Evolutionary conservation across 2,797 vertebrate species (phyloP).

Genomic region (Sebastes oblongus): DNA sequence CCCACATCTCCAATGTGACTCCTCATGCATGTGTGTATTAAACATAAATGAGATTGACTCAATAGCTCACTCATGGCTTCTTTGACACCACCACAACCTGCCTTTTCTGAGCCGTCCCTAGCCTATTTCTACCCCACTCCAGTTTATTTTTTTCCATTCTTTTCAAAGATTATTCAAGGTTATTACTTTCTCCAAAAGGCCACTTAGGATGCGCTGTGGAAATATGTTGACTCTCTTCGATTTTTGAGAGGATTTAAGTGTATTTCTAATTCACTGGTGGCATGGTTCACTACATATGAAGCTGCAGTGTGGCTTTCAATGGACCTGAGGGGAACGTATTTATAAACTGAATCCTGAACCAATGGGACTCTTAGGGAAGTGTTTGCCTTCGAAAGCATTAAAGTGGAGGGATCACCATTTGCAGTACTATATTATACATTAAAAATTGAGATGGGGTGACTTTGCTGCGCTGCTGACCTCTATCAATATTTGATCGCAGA

Average conservation of each 20-base stretch:
- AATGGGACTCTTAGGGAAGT: conserved; percentile 35
- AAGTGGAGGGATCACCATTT: conserved; percentile 67
- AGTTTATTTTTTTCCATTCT: conserved; percentile 8
- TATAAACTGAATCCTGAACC: conserved; percentile 63
- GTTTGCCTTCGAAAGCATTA: conserved; percentile 64
- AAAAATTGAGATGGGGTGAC: conserved; percentile 77
- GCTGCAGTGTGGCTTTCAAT: conserved; percentile 59
- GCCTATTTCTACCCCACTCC: conserved; percentile 3
- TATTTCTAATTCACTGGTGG: conserved; percentile 72
- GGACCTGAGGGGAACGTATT: conserved; percentile 68
- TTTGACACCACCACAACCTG: conserved; percentile 43
- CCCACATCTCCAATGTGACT: conserved; percentile 64
- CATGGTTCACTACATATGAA: conserved; percentile 67
- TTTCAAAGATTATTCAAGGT: conserved; percentile 71
- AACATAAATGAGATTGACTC: conserved; percentile 77
- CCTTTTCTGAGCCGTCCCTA: conserved; percentile 29
- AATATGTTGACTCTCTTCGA: conserved; percentile 65
- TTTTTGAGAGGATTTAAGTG: conserved; percentile 61
- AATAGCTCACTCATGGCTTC: conserved; percentile 63
- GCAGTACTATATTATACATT: conserved; percentile 76
- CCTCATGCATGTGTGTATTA: conserved; percentile 68
- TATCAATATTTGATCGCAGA: conserved; percentile 73
- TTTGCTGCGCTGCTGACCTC: conserved; percentile 69
- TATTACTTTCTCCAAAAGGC: conserved; percentile 72
- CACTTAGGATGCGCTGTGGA: conserved; percentile 63